phyloP scores from a whole-genome alignment of 2,888 invertebrate species.

The Pardosa pseudoannulata region DNA sequence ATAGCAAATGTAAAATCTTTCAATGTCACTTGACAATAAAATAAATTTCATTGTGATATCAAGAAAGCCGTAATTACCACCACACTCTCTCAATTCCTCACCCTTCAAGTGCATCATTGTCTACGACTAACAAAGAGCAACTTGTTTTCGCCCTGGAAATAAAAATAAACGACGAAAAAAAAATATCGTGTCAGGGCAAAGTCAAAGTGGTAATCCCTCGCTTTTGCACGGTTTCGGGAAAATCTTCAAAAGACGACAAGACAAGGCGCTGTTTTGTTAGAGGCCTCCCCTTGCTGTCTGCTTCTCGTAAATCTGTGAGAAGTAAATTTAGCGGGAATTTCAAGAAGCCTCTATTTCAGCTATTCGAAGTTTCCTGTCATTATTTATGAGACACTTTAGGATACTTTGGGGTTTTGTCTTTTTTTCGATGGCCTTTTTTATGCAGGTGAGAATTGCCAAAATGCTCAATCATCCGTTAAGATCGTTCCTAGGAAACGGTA shows the following conservation, averaged over 20 bases:
- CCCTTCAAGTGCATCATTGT: not conserved
- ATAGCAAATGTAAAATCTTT: no score
- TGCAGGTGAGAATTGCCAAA: no score
- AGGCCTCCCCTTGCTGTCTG: not conserved
- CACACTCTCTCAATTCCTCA: not conserved
- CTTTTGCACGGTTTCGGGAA: not conserved
- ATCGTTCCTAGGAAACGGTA: no score
- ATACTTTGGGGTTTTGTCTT: no score
- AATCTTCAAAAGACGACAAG: not conserved
- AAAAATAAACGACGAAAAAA: not conserved
- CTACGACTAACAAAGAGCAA: not conserved
- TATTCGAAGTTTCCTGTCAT: no score
- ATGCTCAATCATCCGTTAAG: no score
- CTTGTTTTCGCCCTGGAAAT: not conserved
- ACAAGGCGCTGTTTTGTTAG: constrained; percentile 2
- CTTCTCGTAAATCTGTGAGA: not conserved
- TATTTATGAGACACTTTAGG: no score
- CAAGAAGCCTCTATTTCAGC: not conserved
- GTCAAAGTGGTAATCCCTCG: constrained; percentile 3
- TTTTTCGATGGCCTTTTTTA: no score
- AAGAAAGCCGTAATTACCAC: not conserved
- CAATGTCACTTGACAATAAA: not conserved
- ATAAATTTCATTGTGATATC: not conserved
- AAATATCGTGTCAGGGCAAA: not conserved
- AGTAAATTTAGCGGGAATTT: not conserved